Percentiles rank a stretch among this genome's conserved stretches.
Conservation (phyloP, 2,113 vertebrate genomes). For the Picathartes gymnocephalus region DNA sequence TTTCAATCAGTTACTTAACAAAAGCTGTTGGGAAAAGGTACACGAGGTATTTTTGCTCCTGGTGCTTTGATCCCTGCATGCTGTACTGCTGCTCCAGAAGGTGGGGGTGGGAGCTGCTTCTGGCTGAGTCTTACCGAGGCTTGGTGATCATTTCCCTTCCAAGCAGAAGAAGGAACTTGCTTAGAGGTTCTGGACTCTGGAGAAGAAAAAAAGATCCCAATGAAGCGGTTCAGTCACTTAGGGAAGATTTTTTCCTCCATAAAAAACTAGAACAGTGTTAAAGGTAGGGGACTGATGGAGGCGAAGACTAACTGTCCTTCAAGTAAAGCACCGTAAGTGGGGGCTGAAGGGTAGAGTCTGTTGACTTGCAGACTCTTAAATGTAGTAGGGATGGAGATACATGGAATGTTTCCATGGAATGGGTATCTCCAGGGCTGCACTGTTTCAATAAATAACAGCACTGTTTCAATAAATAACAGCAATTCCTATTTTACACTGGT, state of each 20-base stretch:
- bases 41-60: background rate
- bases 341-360: background rate
- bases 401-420: background rate
- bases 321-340: background rate
- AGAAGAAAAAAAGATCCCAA: background rate
- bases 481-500: background rate
- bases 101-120: background rate
- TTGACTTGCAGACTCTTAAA: background rate
- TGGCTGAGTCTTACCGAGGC: background rate
- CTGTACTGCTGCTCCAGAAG: background rate
- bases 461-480: background rate
- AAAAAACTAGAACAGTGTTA: background rate
- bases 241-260: background rate
- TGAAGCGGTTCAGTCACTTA: background rate
- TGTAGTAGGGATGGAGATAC: background rate
- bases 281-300: background rate
- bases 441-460: background rate
- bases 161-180: background rate
- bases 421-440: background rate
- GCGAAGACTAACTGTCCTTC: background rate
- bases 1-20: background rate
- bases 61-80: accelerated
- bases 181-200: background rate
- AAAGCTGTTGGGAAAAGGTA: background rate
- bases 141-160: background rate